phyloP scores from a whole-genome alignment of 2,888 invertebrate genomes.

The Nebria salina region DNA sequence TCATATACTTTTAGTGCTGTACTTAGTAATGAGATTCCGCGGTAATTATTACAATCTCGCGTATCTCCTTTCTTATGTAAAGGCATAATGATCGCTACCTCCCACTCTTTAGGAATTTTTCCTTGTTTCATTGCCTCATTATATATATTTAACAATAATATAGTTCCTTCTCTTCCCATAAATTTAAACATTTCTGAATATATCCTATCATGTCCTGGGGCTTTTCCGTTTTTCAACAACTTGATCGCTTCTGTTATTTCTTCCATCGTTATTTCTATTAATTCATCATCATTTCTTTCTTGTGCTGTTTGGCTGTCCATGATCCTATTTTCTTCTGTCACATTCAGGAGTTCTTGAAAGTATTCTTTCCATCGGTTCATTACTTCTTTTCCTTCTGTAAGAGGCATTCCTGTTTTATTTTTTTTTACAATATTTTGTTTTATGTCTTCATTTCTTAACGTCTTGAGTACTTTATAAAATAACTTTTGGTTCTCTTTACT shows the following conservation, averaged over 20 bases:
- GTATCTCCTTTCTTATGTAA: constrained; percentile 33
- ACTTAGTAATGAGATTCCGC: constrained; percentile 36
- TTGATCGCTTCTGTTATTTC: not conserved
- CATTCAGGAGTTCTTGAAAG: no score
- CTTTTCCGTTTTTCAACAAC: constrained; percentile 2
- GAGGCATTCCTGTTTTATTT: no score
- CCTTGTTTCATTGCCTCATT: not conserved
- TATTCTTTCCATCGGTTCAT: no score
- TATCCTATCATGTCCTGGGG: constrained; percentile 11
- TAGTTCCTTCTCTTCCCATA: no score
- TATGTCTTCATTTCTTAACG: no score
- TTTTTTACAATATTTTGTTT: no score
- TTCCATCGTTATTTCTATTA: no score
- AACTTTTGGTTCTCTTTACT: constrained; percentile 20
- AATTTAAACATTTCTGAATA: not conserved
- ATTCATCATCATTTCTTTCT: no score
- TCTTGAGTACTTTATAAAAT: not conserved
- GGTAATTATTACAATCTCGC: constrained; percentile 31
- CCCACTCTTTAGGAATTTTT: constrained; percentile 32
- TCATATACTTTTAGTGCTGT: constrained; percentile 30
- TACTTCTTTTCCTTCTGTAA: no score
- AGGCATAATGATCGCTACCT: constrained; percentile 36
- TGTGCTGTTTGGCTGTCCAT: no score
- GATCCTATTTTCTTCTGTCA: no score
- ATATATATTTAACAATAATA: constrained; percentile 7